phyloP scores from a whole-genome alignment of 2,888 invertebrate species.

The Luperina testacea region DNA sequence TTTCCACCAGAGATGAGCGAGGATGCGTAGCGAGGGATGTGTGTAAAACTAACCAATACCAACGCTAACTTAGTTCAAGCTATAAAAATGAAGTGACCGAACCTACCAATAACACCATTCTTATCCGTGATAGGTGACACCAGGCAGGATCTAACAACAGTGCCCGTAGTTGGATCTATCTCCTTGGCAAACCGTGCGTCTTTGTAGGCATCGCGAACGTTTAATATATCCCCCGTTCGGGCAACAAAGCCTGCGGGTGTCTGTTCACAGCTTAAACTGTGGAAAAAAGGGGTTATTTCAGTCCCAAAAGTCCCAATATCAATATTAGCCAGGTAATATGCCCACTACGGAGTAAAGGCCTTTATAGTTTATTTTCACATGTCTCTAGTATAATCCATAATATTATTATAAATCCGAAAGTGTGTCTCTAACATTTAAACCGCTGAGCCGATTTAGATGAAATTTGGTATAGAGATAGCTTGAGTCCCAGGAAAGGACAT shows the following conservation, averaged over 20 bases:
- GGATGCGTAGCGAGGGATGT: no score
- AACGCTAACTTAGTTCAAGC: no score
- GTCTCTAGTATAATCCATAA: not conserved
- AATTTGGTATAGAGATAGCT: no score
- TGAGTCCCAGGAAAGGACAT: no score
- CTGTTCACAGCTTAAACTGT: slow-evolving; percentile 84
- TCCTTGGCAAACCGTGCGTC: slow-evolving; percentile 89
- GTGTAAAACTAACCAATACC: no score
- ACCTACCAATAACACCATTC: slow-evolving; percentile 85
- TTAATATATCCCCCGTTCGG: slow-evolving; percentile 84
- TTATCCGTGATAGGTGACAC: slow-evolving; percentile 89
- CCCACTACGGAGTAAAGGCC: not conserved
- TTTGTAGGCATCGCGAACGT: slow-evolving; percentile 89
- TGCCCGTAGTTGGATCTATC: slow-evolving; percentile 89
- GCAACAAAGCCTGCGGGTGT: slow-evolving; percentile 90
- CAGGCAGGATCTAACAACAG: slow-evolving; percentile 89
- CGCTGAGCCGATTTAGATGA: no score
- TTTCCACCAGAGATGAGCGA: no score
- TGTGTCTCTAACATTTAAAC: no score
- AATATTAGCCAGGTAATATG: not conserved
- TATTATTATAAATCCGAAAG: no score
- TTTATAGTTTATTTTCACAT: not conserved
- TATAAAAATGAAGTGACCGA: no score
- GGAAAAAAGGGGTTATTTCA: slow-evolving; percentile 2
- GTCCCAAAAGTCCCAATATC: not conserved